These are phyloP conservation scores for Xylocampa areola DNA, from an alignment of 2,888 invertebrate species.

Conservation along the genomic window DNA sequence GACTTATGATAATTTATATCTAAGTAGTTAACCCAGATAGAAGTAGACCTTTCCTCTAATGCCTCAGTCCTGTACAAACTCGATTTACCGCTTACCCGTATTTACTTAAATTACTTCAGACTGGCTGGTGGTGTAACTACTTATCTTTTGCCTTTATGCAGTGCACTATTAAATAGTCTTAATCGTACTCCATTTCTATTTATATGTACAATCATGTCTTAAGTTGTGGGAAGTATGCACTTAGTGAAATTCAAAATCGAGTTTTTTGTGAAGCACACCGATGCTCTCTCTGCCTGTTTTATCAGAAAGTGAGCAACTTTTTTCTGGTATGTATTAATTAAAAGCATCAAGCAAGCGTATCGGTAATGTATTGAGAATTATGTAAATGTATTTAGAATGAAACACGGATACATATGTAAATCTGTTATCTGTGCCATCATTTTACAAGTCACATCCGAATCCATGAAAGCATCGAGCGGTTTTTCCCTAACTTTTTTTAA, in stretches of 20 bases:
- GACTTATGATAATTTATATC: slow-evolving; percentile 40
- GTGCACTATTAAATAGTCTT: slow-evolving; percentile 9
- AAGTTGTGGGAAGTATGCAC: too few relatives aligned
- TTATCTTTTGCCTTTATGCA: slow-evolving; percentile 7
- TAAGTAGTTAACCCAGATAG: slow-evolving; percentile 6
- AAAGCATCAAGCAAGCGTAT: slow-evolving; percentile 4
- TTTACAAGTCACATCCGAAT: slow-evolving; percentile 71
- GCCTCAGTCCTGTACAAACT: slow-evolving; percentile 23
- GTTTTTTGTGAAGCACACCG: too few relatives aligned
- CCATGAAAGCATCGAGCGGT: slow-evolving; percentile 68
- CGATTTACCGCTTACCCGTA: slow-evolving; percentile 35
- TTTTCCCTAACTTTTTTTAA: slow-evolving; percentile 74
- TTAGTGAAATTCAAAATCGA: too few relatives aligned
- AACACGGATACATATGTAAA: slow-evolving; percentile 42
- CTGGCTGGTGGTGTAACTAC: slow-evolving; percentile 13
- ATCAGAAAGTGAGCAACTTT: too few relatives aligned
- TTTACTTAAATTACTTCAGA: slow-evolving; percentile 42
- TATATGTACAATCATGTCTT: too few relatives aligned
- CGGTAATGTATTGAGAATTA: slow-evolving; percentile 10
- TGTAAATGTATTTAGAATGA: slow-evolving; percentile 26
- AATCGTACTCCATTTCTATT: too few relatives aligned
- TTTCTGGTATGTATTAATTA: not conserved
- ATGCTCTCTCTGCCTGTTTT: too few relatives aligned
- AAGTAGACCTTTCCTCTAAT: slow-evolving; percentile 12
- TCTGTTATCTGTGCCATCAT: slow-evolving; percentile 64